These are phyloP conservation scores for Pomatorhinus ruficollis DNA, from an alignment of 2,113 vertebrate genomes.

Conservation along the genomic window DNA sequence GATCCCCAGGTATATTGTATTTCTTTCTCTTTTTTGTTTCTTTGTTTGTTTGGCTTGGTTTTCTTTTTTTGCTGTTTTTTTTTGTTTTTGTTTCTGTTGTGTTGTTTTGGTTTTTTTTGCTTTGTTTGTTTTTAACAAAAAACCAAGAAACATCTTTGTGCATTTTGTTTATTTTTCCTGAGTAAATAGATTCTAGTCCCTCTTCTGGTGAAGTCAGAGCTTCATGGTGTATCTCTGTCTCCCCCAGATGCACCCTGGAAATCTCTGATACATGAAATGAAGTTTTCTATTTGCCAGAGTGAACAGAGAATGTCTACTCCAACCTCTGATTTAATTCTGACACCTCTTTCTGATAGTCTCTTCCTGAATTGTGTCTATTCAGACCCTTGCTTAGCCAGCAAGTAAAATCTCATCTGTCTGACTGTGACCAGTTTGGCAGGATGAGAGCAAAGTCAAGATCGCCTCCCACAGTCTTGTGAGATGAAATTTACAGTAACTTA, in stretches of 20 bases:
- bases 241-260: background rate
- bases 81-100: too few species aligned
- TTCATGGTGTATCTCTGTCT: background rate
- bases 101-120: background rate
- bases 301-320: background rate
- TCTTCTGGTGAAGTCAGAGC: background rate
- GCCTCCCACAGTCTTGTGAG: background rate
- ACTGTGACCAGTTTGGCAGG: background rate
- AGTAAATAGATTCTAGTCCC: background rate
- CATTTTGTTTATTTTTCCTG: accelerated
- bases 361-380: background rate
- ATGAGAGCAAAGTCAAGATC: background rate
- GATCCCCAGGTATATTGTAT: background rate
- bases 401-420: background rate
- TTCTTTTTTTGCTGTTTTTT: background rate
- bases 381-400: background rate
- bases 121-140: background rate
- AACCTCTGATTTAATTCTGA: background rate
- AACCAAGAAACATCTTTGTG: background rate
- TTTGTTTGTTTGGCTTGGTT: background rate
- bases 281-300: background rate
- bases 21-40: background rate
- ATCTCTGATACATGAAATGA: background rate
- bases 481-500: background rate
- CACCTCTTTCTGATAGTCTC: background rate